Evolutionary conservation across 2,888 invertebrate genomes (phyloP).

Genomic region (Eupithecia exiguata): DNA sequence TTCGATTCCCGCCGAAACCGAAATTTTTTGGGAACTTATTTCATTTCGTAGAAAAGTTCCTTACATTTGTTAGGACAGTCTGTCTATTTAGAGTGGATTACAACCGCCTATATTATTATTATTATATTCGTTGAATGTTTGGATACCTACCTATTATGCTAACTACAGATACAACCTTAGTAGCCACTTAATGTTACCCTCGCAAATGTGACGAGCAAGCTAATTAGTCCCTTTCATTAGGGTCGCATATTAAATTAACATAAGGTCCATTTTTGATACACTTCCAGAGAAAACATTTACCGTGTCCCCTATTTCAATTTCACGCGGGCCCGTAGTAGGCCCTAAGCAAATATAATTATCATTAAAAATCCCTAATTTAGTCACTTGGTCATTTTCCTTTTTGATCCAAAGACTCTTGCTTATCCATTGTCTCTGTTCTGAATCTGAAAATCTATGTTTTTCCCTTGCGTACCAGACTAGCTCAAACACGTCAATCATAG

Average conservation of each 20-base stretch:
- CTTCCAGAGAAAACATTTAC: constrained; percentile 40
- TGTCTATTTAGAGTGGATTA: no score
- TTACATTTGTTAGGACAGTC: no score
- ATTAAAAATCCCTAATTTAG: constrained; percentile 40
- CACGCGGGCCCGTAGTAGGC: constrained; percentile 32
- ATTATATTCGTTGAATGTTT: no score
- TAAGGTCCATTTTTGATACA: constrained; percentile 39
- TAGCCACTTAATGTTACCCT: neutral
- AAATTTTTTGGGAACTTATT: no score
- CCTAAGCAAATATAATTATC: constrained; percentile 45
- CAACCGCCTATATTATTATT: no score
- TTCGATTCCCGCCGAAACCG: no score
- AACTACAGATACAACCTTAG: neutral
- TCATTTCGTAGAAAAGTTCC: no score
- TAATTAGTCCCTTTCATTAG: constrained; percentile 33
- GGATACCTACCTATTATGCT: neutral
- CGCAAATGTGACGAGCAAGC: constrained; percentile 26
- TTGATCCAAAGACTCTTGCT: neutral
- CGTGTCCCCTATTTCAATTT: constrained; percentile 34
- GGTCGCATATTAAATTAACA: constrained; percentile 37
- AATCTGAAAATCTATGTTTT: no score
- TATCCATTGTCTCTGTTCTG: neutral
- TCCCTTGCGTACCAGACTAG: no score
- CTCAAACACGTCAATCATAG: no score
- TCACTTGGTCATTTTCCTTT: constrained; percentile 18